Evolutionary conservation across 2,797 vertebrate species (phyloP).

Genomic region (Manis javanica): DNA sequence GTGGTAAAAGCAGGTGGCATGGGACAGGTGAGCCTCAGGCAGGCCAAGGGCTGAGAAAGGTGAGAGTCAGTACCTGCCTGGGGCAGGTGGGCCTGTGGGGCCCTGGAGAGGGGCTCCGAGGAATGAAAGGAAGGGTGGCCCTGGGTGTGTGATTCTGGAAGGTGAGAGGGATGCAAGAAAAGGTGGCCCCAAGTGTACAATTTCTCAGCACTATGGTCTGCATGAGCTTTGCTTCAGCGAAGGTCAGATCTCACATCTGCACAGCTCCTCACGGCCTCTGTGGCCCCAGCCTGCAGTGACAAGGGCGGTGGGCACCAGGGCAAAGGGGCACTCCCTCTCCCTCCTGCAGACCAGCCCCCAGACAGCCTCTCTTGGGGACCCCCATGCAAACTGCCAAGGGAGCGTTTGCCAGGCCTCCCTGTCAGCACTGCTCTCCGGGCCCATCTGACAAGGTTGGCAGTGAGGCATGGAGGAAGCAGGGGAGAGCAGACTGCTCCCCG

Average conservation of each 20-base stretch:
- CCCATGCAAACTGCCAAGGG: rapidly evolving
- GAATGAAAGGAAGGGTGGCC: background rate
- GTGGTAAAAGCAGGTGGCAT: background rate
- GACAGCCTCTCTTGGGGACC: rapidly evolving
- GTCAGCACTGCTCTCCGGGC: no score
- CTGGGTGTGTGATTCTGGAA: background rate
- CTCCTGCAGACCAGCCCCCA: background rate
- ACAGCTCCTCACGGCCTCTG: rapidly evolving
- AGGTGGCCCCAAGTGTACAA: no score
- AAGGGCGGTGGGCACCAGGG: background rate
- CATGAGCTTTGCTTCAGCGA: background rate
- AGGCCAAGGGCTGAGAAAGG: background rate
- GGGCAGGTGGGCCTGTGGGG: background rate
- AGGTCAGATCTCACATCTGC: background rate
- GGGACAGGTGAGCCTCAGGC: background rate
- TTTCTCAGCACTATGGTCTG: background rate
- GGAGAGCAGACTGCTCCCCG: background rate
- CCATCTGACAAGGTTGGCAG: background rate
- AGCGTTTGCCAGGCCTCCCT: background rate
- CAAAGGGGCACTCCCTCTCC: background rate
- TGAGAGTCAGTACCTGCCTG: background rate
- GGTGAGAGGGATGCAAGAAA: background rate
- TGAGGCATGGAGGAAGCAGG: background rate
- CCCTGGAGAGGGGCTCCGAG: background rate
- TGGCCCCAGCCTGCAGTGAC: background rate